These are phyloP conservation scores for Microctenopoma lineatum DNA, from an alignment of 2,797 vertebrate species.

Conservation along the genomic window DNA sequence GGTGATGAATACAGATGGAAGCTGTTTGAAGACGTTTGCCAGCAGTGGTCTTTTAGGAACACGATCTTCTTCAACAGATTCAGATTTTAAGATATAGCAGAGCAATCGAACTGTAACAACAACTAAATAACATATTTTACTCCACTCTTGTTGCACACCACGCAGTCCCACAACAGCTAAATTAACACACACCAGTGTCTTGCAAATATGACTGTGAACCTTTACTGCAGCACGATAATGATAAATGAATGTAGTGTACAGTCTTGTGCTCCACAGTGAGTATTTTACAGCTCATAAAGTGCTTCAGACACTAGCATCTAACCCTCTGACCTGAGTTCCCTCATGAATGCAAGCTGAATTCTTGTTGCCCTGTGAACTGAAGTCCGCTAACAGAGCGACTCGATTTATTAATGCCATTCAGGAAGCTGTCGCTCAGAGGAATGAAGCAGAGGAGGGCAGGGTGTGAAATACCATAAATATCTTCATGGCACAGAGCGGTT, in stretches of 20 bases:
- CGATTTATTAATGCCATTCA: slow-evolving; percentile 78
- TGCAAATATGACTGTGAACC: slow-evolving; percentile 15
- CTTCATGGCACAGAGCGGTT: slow-evolving; percentile 56
- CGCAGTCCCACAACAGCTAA: not conserved
- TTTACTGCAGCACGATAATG: slow-evolving; percentile 27
- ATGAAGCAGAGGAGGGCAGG: slow-evolving; percentile 49
- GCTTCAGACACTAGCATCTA: slow-evolving; percentile 29
- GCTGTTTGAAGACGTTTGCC: slow-evolving; percentile 10
- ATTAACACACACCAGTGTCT: slow-evolving; percentile 13
- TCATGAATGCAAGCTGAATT: slow-evolving; percentile 39
- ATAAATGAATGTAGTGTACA: slow-evolving; percentile 23
- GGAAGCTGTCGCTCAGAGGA: slow-evolving; percentile 75
- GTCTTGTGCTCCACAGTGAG: slow-evolving; percentile 21
- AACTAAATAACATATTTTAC: not conserved
- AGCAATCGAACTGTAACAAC: not conserved
- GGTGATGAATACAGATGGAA: slow-evolving; percentile 23
- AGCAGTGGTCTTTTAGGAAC: slow-evolving; percentile 15
- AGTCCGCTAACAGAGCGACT: slow-evolving; percentile 54
- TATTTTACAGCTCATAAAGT: slow-evolving; percentile 47
- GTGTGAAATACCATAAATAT: slow-evolving; percentile 68
- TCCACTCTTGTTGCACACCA: slow-evolving; percentile 1
- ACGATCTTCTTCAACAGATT: not conserved
- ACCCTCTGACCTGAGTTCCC: slow-evolving; percentile 39
- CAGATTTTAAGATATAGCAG: not conserved
- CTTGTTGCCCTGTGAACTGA: slow-evolving; percentile 51